Conservation (phyloP, 2,888 invertebrate species). For the Tinea semifulvella region DNA sequence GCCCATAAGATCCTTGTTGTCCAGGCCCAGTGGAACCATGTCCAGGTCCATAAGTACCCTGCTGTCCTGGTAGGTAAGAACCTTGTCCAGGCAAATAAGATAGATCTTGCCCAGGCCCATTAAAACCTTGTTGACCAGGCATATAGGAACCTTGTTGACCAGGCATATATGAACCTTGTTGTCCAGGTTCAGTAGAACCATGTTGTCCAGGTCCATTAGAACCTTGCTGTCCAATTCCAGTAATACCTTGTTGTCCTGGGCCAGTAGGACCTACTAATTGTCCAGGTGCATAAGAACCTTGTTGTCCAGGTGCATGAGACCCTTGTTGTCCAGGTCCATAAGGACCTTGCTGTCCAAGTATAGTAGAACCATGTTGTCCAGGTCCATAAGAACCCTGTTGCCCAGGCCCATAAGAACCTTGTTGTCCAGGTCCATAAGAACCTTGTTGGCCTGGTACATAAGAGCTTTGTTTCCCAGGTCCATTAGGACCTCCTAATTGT, state of each 20-base stretch:
- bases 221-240: neutral
- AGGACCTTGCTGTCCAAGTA: constrained; percentile 10
- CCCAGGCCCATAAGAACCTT: neutral
- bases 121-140: constrained; percentile 11
- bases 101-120: constrained; percentile 7
- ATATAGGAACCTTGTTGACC: neutral
- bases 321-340: constrained; percentile 12
- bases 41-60: constrained; percentile 10
- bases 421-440: constrained; percentile 13
- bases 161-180: neutral
- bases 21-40: constrained; percentile 6
- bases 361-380: neutral
- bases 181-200: neutral
- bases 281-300: constrained; percentile 8
- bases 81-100: too few species aligned
- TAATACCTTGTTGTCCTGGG: neutral
- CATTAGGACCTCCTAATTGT: constrained; percentile 12
- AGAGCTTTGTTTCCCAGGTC: constrained; percentile 9
- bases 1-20: neutral
- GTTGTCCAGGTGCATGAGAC: constrained; percentile 8
- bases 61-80: neutral
- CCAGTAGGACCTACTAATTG: constrained; percentile 1
- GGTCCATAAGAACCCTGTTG: neutral
- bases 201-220: neutral
- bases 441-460: constrained; percentile 13